Evolutionary conservation across 1,140 invertebrate species (phyloP), one percentile per base, ranked within the genome.

Genomic region (Drosophila tropicalis): DNA sequence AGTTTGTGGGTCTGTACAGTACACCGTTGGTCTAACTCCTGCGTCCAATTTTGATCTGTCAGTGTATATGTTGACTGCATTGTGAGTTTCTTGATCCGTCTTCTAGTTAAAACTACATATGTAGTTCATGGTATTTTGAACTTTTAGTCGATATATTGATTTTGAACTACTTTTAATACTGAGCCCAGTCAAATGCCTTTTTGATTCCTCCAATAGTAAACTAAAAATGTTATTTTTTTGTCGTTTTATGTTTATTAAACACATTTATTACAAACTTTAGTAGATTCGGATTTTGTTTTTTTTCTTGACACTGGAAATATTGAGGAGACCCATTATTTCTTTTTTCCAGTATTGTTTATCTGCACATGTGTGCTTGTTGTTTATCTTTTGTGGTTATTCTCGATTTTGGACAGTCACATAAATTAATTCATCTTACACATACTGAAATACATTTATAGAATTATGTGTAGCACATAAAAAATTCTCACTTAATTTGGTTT

Each of bases 241-340:
- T 29, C 47, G 41, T 22, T 60, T 55, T 51, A 60, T 72, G 55
- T 13, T 71, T 64, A 64, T 57, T 57, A 72, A 65, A 72, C 70
- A 72, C 70, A 73, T 73, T 76, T 69, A 76, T 69, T 76, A 69
- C 65, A 76, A 34, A 44, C 71, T 62, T 51, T 22, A 67, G 32
- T 66, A 57, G 60, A 54, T 73, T 65, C 25, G 34, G 32, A 29
- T 25, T 65, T 70, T 32, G 1, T 29, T 7, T 51, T 47, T 34
- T 51, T 47, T 34, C 25, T 40, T 34, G 15, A 61, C 19, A 41
- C 19, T 12, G 7, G 17, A 61, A 22, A 61, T 40, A 22, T 9
- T 34, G 12, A 40, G 29, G 19, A 58, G n/a, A 39, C 32, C 29
- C 36, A 9, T 34, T 9, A 1, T 10, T 32, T 39, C 3, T 19